phyloP scores from a whole-genome alignment of 2,888 invertebrate genomes.

The Cryptocheilus praepositus region DNA sequence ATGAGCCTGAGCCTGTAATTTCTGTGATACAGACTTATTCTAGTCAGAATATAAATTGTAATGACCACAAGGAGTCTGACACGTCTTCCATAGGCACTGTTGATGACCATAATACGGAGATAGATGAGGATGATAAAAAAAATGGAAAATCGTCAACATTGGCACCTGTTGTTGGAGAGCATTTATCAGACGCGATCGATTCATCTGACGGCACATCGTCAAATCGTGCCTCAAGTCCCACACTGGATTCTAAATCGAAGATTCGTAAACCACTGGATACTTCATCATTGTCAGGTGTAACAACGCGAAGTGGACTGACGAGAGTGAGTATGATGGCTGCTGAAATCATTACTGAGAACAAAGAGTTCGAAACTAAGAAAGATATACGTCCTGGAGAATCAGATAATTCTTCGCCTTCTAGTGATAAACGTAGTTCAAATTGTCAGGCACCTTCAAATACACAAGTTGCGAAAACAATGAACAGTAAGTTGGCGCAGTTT shows the following conservation, averaged over 20 bases:
- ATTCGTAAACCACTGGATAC: neutral
- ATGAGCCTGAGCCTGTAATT: conserved; percentile 7
- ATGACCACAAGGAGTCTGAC: neutral
- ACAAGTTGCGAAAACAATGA: neutral
- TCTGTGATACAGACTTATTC: conserved; percentile 46
- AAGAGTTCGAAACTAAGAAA: neutral
- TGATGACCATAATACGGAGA: neutral
- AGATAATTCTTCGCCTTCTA: neutral
- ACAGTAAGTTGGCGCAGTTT: conserved; percentile 22
- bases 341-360: neutral
- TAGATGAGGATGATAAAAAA: neutral
- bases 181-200: neutral
- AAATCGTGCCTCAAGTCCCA: too few species aligned
- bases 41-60: conserved; percentile 37
- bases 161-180: neutral
- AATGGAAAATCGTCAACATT: neutral
- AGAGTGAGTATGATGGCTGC: neutral
- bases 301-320: neutral
- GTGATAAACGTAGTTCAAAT: neutral
- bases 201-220: conserved; percentile 8
- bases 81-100: conserved; percentile 4
- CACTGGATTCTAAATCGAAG: conserved; percentile 1
- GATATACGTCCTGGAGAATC: too few species aligned
- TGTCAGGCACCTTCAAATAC: neutral
- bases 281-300: neutral